These are phyloP conservation scores for Cephus sareptanus DNA, from an alignment of 2,888 invertebrate genomes.

Conservation along the genomic window DNA sequence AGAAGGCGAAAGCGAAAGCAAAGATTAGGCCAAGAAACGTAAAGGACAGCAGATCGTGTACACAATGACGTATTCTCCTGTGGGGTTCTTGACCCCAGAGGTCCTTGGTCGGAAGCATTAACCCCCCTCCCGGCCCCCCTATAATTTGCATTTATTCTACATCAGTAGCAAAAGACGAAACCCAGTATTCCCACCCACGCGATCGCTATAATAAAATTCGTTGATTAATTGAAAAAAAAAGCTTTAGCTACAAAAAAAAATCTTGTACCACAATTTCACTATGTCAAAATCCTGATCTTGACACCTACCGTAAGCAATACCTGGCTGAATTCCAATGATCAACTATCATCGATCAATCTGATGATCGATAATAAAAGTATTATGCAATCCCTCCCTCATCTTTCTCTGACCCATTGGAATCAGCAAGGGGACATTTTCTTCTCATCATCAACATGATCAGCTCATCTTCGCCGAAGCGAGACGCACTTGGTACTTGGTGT, in stretches of 20 bases:
- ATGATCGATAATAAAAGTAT: background rate
- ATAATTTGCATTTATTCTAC: background rate
- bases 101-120: slow-evolving; percentile 7
- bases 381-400: background rate
- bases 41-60: background rate
- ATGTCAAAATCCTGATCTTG: background rate
- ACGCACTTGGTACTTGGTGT: background rate
- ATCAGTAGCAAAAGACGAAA: background rate
- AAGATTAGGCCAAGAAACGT: background rate
- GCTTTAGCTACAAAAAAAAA: background rate
- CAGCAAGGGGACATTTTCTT: background rate
- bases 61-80: background rate
- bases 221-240: background rate
- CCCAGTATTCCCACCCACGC: background rate
- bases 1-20: slow-evolving; percentile 8
- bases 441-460: background rate
- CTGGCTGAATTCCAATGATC: background rate
- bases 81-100: slow-evolving; percentile 3
- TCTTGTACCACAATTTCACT: background rate
- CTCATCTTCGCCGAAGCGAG: background rate
- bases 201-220: background rate
- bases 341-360: background rate
- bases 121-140: background rate
- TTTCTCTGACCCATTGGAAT: background rate
- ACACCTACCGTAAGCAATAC: background rate